Evolutionary conservation across 2,113 vertebrate species (phyloP), one percentile per base, ranked within the genome.

Genomic region (Gasterosteus nipponicus): DNA sequence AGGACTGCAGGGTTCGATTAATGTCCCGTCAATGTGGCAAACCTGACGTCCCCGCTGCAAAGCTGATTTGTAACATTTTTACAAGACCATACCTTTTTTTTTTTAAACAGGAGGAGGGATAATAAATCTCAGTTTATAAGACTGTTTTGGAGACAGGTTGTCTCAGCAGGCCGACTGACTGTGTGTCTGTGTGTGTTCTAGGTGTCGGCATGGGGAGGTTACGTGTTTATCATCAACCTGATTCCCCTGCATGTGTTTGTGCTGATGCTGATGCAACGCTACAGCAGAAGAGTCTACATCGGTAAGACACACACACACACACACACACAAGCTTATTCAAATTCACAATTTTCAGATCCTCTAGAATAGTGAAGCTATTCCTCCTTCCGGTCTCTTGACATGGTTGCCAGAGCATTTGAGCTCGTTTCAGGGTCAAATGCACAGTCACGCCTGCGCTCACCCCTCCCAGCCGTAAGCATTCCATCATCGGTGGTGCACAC

Each of bases 201-300:
- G 97, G 97, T 99, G 74, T 99, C 98, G 57, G 98, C 98, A n/a
- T 99, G 98, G 98, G 98, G 98, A 90, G 98, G 98, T 71, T 99
- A 99, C 70, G 97, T 98, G 77, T 99, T 99, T 81, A 99, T 99
- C 83, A 99, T 99, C 95, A 99, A 99, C 92, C 95, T 99, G 89
- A 99, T 99, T 89, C 98, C 98, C 29, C 95, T 99, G 84, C 98
- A 99, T 81, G 98, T 99, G 65, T 99, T 99, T 92, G 98, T 96
- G 73, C 94, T 99, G 77, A 91, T 99, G 77, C 94, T 99, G 86
- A 99, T 99, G 98, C 98, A 99, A 90, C 96, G 98, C 75, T 99
- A 96, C 91, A 99, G 98, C 95, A 95, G 93, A 74, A 95, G 98
- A 91, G 95, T 99, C 82, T 99, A 99, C 87, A 99, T 99, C 9